phyloP scores from a whole-genome alignment of 1,140 invertebrate species.

The Polypedilum pembai region DNA sequence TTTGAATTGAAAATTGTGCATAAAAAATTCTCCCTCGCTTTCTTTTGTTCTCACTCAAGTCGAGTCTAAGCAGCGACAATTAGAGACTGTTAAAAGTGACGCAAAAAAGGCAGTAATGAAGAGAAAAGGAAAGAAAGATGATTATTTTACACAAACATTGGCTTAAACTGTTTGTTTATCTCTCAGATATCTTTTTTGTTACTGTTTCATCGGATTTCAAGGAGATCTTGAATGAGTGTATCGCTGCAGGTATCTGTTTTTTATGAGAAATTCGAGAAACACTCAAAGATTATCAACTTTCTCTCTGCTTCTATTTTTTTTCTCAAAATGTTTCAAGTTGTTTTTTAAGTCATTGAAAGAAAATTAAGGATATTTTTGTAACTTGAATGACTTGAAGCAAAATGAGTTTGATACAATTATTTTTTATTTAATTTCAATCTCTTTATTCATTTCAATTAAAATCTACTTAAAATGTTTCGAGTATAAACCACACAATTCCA shows the following conservation, averaged over 20 bases:
- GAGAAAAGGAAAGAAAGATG: neutral
- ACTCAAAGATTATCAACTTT: neutral
- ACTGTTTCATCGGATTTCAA: neutral
- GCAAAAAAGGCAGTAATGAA: neutral
- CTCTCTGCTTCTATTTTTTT: neutral
- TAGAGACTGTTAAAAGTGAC: neutral
- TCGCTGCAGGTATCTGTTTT: neutral
- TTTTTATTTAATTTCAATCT: too few species aligned
- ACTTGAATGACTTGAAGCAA: too few species aligned
- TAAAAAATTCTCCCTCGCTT: neutral
- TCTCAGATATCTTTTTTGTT: neutral
- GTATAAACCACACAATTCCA: neutral
- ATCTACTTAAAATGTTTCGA: neutral
- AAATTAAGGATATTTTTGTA: too few species aligned
- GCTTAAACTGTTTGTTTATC: neutral
- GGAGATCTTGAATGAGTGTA: neutral
- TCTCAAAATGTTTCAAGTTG: too few species aligned
- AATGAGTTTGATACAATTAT: too few species aligned
- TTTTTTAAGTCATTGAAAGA: too few species aligned
- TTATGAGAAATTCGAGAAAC: conserved; percentile 11
- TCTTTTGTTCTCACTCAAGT: conserved; percentile 1
- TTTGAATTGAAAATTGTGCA: neutral
- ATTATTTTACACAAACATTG: neutral
- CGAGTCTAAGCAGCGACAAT: neutral
- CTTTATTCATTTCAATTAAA: conserved; percentile 17